Base-by-base conservation (phyloP, 2,797 vertebrate species). In the Urophycis tenuis region DNA sequence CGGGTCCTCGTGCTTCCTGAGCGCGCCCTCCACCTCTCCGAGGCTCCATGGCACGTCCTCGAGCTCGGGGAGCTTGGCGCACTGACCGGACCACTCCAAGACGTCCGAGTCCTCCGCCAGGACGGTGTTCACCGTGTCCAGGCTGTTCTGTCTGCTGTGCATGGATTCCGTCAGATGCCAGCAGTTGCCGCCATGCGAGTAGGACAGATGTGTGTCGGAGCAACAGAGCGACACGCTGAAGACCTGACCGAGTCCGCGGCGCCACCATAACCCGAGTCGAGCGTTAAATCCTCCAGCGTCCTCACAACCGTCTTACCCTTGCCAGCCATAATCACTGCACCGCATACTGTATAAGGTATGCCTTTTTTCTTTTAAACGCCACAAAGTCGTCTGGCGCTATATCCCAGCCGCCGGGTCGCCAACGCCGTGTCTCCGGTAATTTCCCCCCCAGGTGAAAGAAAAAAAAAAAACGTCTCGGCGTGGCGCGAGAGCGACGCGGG, bases 221-320 rank as follows among this genome's bases (percentile, higher is more conserved):
- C 95, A 95, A 92, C 96, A 96, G 92, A 98, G 93, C 88, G 97
- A 98, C 93, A 96, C 94, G 91, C 95, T 98, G 92, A 98, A 82
- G 97, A 99, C 84, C 96, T 93, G 91, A 98, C 95, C 85, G 97
- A 99, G 93, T 98, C 97, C 77, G 95, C 97, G 87, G 97, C 95
- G 86, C 96, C 97, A 95, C 97, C 97, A 96, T 99, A 98, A 92
- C 97, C 97, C 88, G 97, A 99, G 92, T 99, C 97, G 83, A 98
- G 95, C 87, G 97, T 99, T 91, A 98, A 94, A 92, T 98, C 97
- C 94, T 99, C 97, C 94, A 99, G 95, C 89, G 97, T 97, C 91
- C 96, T 92, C 88, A 93, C 95, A 86, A 90, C 94, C 85, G 95
- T 95, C 95, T 96, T 98, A 96, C 95, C 95, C 92, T 96, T 94